phyloP scores from a whole-genome alignment of 1,140 invertebrate genomes.

The Platorchestia sp. region DNA sequence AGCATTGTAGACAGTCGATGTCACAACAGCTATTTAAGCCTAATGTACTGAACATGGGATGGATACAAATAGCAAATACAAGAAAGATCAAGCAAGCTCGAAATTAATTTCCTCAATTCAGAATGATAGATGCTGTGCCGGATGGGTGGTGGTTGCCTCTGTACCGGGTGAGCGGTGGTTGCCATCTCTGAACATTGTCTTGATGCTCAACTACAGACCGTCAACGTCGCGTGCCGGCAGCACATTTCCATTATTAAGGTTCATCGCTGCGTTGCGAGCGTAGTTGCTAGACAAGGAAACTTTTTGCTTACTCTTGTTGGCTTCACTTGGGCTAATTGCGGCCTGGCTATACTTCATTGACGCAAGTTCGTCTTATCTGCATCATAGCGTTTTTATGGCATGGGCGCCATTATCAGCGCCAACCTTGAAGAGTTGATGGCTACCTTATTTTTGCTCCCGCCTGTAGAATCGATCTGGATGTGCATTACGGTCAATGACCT shows the following conservation, averaged over 20 bases:
- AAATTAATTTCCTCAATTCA: background rate
- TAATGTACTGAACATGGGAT: too few species aligned
- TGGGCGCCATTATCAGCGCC: background rate
- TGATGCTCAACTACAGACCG: background rate
- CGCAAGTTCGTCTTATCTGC: background rate
- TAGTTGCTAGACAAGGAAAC: background rate
- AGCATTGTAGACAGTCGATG: too few species aligned
- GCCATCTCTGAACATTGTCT: too few species aligned
- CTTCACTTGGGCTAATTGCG: background rate
- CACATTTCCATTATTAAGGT: background rate
- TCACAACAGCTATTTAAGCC: too few species aligned
- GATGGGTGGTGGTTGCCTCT: too few species aligned
- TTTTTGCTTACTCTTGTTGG: background rate
- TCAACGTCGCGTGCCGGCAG: background rate
- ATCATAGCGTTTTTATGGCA: background rate
- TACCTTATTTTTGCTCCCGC: background rate
- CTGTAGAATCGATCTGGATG: background rate
- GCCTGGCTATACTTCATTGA: background rate
- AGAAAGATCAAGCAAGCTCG: background rate
- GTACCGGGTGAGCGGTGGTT: too few species aligned
- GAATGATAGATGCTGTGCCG: background rate
- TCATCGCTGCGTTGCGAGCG: background rate
- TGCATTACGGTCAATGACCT: background rate
- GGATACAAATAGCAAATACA: background rate
- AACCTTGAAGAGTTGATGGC: background rate